Evolutionary conservation across 2,113 vertebrate genomes (phyloP).

Genomic region (Garra rufa): DNA sequence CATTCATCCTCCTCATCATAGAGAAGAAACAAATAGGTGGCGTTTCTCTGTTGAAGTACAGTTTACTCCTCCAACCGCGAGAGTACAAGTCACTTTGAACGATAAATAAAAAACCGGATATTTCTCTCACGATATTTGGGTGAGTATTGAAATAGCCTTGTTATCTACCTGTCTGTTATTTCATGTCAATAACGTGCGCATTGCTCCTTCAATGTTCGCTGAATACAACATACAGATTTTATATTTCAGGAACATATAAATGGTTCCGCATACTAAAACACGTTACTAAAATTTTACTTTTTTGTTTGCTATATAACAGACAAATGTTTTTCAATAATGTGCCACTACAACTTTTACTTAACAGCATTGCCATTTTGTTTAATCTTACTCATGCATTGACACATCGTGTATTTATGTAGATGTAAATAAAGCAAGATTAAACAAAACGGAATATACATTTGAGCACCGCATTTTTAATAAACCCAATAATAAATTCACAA

Average conservation of each 20-base stretch:
- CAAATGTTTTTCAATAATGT: background rate
- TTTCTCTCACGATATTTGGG: slow-evolving; percentile 10
- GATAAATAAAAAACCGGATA: slow-evolving; percentile 18
- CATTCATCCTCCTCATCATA: slow-evolving; percentile 72
- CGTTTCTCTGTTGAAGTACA: slow-evolving; percentile 38
- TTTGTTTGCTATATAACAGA: background rate
- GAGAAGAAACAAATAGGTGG: slow-evolving; percentile 54
- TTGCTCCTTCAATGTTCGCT: background rate
- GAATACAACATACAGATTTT: background rate
- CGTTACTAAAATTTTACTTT: background rate
- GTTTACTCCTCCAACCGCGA: slow-evolving; percentile 40
- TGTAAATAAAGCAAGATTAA: background rate
- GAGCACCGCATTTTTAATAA: background rate
- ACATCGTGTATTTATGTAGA: background rate
- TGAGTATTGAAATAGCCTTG: background rate
- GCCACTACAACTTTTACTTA: background rate
- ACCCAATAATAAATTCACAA: background rate
- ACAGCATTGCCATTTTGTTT: background rate
- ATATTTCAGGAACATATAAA: background rate
- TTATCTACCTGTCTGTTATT: background rate
- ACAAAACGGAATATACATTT: background rate
- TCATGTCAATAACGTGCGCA: background rate
- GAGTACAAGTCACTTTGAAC: slow-evolving; percentile 37
- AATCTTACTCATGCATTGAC: background rate
- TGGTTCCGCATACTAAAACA: background rate